Base-by-base conservation (phyloP, 2,797 vertebrate species). In the Chiloscyllium punctatum region DNA sequence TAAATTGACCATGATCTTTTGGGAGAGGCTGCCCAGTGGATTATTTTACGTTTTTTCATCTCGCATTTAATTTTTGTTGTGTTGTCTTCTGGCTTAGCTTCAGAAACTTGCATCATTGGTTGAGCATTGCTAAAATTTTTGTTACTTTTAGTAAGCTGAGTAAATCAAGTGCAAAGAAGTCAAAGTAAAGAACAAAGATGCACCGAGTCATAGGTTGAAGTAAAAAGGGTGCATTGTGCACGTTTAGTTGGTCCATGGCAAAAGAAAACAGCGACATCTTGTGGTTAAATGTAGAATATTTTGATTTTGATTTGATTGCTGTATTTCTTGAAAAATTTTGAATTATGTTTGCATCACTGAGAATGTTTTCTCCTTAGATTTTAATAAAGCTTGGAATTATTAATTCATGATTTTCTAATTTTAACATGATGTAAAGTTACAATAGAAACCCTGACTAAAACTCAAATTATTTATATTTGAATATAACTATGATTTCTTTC, bases 191-290 rank as follows among this genome's bases (percentile, higher is more conserved):
- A 84, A 21, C 48, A 8, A 84, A 84, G 37, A 48, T 48, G 18
- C 21, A 84, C 82, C 7, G 66, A 66, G 13, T 57, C 57, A 21
- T 42, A n/a, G n/a, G 21, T 92, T 69, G 90, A 92, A 92, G 69
- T 69, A 25, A 9, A 25, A 27, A 13, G 53, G 15, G 86, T 57
- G 30, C 3, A 15, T 23, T 8, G 15, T 5, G 42, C 48, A 7
- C 7, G 84, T 84, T 84, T 48, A n/a, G 37, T 42, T 82, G 15
- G 53, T 66, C 30, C 62, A 33, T 9, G 18, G 69, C 8, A 37
- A 11, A 37, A 95, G 94, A 53, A 95, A 95, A 48, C 71, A 95
- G 69, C 74, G 94, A 95, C 94, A 51, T 74, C 94, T 57, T 95
- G 71, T 95, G 94, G 68, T 57, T 33, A 53, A 5, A 27, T 33